Evolutionary conservation across 2,113 vertebrate species (phyloP), one percentile per base, ranked within the genome.

Genomic region (Perca flavescens): DNA sequence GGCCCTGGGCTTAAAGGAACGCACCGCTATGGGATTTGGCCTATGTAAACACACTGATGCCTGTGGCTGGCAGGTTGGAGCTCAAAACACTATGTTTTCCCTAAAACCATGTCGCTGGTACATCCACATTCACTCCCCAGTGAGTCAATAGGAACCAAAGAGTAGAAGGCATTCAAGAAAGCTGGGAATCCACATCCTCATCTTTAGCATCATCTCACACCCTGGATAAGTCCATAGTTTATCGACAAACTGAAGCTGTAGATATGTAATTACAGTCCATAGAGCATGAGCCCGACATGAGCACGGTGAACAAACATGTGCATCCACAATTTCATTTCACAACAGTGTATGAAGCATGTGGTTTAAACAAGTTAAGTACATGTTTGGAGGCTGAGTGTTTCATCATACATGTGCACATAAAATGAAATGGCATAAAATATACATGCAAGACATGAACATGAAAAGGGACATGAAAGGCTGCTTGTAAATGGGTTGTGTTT

Each of bases 1-100:
- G 92, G 93, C 86, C 54, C 84, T 47, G 61, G 90, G 95, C 94
- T 95, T 95, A 95, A 91, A 88, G 80, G 77, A 84, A 86, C 79
- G 63, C 80, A 93, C 60, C 69, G 68, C 74, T 76, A 63, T 80
- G 86, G 94, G 94, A 94, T 95, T 95, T 94, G 86, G 81, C 17
- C 88, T 90, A 62, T 94, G 77, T 82, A 93, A 95, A 95, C 94
- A 95, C 72, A 85, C 79, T 25, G 80, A 80, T 78, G 81, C 74
- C 84, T 72, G 79, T 68, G 77, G 78, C 80, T 75, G 86, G 74
- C 88, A 88, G 88, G 86, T 88, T 82, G 74, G 52, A 64, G 85
- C 76, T 81, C 80, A 69, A 85, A 88, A 83, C 54, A 60, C 31
- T 0, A 7, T 11, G 31, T 25, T 40, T 36, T 61, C 53, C 73